Conservation (phyloP, 2,113 vertebrate genomes). For the Strix uralensis region DNA sequence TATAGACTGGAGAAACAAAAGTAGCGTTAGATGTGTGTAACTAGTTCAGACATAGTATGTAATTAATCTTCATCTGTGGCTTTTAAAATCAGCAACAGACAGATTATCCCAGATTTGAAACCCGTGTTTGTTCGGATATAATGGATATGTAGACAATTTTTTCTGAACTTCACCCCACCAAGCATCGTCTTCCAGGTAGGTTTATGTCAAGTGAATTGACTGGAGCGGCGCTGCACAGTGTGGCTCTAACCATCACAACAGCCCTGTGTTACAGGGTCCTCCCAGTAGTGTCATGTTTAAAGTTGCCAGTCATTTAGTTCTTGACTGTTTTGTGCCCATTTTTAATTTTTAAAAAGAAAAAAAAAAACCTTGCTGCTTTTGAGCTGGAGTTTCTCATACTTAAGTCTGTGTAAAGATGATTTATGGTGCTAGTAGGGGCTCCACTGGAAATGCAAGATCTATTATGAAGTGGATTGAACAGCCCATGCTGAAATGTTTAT, state of each 20-base stretch:
- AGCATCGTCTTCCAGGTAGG: not conserved
- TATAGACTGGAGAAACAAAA: not conserved
- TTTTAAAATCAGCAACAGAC: slow-evolving; percentile 28
- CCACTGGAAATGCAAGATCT: slow-evolving; percentile 43
- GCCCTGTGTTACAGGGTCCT: not conserved
- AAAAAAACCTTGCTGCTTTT: not conserved
- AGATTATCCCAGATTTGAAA: not conserved
- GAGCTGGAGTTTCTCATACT: slow-evolving; percentile 25
- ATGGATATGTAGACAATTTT: not conserved
- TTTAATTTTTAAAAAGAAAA: not conserved
- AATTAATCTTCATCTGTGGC: slow-evolving; percentile 34
- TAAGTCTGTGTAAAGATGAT: slow-evolving; percentile 46
- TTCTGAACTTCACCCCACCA: not conserved
- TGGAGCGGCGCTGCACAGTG: not conserved
- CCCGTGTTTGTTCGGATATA: not conserved
- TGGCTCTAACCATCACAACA: not conserved
- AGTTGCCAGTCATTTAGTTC: not conserved
- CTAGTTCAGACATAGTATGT: not conserved
- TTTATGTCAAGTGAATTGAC: not conserved
- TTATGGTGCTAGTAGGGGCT: slow-evolving; percentile 56
- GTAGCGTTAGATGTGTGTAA: not conserved
- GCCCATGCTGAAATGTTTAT: slow-evolving; percentile 71
- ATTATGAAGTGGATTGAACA: slow-evolving; percentile 34
- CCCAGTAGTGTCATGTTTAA: not conserved
- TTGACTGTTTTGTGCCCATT: not conserved